A percentile compares a stretch with the other conserved stretches of the same genome.
These are phyloP conservation scores for Calcarius lapponicus DNA, from an alignment of 2,797 vertebrate species.

Conservation along the genomic window DNA sequence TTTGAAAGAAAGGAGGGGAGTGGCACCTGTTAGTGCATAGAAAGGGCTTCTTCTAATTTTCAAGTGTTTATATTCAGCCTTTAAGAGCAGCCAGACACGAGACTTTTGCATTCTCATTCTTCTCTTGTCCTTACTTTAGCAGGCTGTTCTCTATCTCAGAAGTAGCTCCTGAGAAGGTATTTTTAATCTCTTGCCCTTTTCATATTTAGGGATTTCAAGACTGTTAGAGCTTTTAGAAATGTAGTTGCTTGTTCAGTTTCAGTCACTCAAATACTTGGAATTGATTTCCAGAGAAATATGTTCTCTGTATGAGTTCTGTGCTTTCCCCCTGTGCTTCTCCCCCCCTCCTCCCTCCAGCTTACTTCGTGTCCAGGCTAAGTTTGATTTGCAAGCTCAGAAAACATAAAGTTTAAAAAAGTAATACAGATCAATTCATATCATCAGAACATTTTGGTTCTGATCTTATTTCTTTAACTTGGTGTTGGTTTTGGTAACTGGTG, in stretches of 20 bases:
- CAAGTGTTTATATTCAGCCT: background rate
- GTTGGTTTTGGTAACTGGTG: background rate
- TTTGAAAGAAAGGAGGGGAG: conserved; percentile 1
- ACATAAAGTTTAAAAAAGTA: background rate
- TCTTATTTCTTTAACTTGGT: background rate
- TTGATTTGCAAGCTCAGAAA: background rate
- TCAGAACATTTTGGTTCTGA: background rate
- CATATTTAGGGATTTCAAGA: background rate
- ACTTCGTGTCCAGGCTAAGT: background rate
- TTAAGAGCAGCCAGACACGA: background rate
- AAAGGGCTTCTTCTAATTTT: conserved; percentile 19
- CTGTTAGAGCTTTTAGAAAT: background rate
- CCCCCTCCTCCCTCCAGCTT: background rate
- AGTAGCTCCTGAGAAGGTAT: background rate
- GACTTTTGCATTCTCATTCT: background rate
- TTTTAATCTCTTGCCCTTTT: background rate
- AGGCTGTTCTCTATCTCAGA: background rate
- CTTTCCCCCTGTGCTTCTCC: background rate
- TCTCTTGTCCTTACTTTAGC: background rate
- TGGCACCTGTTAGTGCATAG: conserved; percentile 16
- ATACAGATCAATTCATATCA: background rate
- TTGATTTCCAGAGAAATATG: background rate
- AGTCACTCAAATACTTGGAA: background rate
- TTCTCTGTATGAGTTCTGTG: background rate
- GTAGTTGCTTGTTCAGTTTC: background rate